Conservation (phyloP, 2,797 vertebrate species). For the Luscinia luscinia region DNA sequence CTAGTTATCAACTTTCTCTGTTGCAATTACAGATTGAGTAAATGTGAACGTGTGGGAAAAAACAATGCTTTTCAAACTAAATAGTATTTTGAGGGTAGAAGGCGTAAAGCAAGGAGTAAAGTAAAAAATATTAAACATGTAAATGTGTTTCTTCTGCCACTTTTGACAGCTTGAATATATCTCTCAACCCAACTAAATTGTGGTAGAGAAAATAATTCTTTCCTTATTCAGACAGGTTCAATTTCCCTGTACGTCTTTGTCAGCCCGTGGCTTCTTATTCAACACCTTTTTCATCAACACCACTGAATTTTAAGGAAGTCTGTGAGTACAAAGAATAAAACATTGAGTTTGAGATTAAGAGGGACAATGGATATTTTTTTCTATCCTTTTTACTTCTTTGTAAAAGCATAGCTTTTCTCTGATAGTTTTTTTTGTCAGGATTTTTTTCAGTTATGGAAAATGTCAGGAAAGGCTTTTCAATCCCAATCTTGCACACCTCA, state of each 20-base stretch:
- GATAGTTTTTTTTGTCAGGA: fast-evolving
- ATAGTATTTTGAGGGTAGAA: neutral
- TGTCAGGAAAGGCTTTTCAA: neutral
- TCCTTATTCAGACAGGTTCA: neutral
- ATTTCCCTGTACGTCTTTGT: neutral
- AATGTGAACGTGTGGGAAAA: neutral
- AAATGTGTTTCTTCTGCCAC: neutral
- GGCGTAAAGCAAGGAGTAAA: neutral
- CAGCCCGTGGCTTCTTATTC: neutral
- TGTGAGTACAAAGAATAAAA: neutral
- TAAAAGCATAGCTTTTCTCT: neutral
- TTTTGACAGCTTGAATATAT: neutral
- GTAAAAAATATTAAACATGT: neutral
- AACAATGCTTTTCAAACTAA: neutral
- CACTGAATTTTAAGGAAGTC: neutral
- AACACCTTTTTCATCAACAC: neutral
- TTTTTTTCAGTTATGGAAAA: neutral
- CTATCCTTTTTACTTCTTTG: neutral
- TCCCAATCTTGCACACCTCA: neutral
- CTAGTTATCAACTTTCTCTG: neutral
- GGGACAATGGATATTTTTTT: neutral
- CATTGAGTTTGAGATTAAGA: neutral
- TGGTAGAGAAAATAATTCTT: neutral
- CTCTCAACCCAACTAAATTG: neutral
- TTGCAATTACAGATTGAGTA: neutral